Conservation (phyloP, 2,888 invertebrate species). For the Cyclophora albipunctata region DNA sequence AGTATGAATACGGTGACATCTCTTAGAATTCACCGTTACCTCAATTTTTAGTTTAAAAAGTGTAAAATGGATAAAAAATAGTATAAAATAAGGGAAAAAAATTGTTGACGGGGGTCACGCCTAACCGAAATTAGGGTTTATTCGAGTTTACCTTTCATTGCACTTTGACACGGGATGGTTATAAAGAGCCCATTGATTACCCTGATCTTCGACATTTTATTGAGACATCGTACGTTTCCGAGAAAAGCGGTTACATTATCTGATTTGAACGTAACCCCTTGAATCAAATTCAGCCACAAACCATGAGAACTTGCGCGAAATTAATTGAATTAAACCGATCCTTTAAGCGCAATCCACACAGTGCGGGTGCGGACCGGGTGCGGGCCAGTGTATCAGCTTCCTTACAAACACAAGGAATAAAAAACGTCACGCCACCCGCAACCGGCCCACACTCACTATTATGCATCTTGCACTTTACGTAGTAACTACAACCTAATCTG, state of each 20-base stretch:
- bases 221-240: constrained; percentile 48
- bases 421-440: no score
- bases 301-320: constrained; percentile 45
- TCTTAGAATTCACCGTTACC: constrained; percentile 60
- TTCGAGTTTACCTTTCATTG: constrained; percentile 63
- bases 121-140: constrained; percentile 69
- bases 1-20: constrained; percentile 59
- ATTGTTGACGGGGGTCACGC: constrained; percentile 72
- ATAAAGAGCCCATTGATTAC: constrained; percentile 58
- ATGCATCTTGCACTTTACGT: no score
- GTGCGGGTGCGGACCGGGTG: no score
- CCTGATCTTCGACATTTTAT: constrained; percentile 58
- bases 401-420: no score
- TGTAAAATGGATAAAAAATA: constrained; percentile 49
- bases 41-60: constrained; percentile 52
- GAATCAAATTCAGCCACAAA: background rate
- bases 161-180: constrained; percentile 68
- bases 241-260: constrained; percentile 55
- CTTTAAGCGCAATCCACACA: constrained; percentile 13
- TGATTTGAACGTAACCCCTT: constrained; percentile 48
- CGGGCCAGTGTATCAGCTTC: no score
- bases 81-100: constrained; percentile 6
- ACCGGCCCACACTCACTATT: no score
- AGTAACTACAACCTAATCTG: no score
- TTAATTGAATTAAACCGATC: constrained; percentile 26